A percentile compares a stretch with the other conserved stretches of the same genome.
phyloP scores from a whole-genome alignment of 2,113 vertebrate genomes.

The Heteronetta atricapilla region DNA sequence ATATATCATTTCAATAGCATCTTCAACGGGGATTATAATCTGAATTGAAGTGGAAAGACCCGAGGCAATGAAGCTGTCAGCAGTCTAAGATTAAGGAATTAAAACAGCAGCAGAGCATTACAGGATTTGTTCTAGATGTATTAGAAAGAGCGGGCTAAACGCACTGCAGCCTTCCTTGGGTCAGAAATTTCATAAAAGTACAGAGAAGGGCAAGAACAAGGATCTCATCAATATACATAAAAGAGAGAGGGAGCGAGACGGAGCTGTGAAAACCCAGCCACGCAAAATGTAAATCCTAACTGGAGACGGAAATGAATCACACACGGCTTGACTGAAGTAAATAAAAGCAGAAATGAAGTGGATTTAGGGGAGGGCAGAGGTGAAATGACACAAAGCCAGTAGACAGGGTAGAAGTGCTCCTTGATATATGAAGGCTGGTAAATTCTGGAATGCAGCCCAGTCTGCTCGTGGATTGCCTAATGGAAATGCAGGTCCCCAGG shows the following conservation, averaged over 20 bases:
- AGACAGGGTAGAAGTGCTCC: constrained; percentile 9
- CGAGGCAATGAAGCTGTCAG: constrained; percentile 78
- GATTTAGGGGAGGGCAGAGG: constrained; percentile 18
- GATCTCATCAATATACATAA: constrained; percentile 61
- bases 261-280: constrained; percentile 37
- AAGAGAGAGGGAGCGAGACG: constrained; percentile 1
- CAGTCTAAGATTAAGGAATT: constrained; percentile 77
- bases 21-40: constrained; percentile 77
- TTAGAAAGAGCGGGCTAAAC: constrained; percentile 46
- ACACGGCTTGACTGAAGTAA: constrained; percentile 40
- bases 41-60: constrained; percentile 77
- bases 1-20: constrained; percentile 72
- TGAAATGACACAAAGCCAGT: background rate
- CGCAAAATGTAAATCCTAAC: constrained; percentile 27
- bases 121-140: constrained; percentile 66
- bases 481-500: background rate
- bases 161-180: constrained; percentile 16
- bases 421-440: background rate
- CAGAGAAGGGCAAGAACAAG: constrained; percentile 57
- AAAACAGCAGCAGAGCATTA: constrained; percentile 70
- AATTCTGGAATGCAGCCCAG: background rate
- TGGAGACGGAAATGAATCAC: constrained; percentile 17
- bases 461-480: background rate
- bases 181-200: constrained; percentile 25
- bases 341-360: constrained; percentile 52